Evolutionary conservation across 2,113 vertebrate species (phyloP), one percentile per base, ranked within the genome.

Genomic region (Brachirus orientalis): DNA sequence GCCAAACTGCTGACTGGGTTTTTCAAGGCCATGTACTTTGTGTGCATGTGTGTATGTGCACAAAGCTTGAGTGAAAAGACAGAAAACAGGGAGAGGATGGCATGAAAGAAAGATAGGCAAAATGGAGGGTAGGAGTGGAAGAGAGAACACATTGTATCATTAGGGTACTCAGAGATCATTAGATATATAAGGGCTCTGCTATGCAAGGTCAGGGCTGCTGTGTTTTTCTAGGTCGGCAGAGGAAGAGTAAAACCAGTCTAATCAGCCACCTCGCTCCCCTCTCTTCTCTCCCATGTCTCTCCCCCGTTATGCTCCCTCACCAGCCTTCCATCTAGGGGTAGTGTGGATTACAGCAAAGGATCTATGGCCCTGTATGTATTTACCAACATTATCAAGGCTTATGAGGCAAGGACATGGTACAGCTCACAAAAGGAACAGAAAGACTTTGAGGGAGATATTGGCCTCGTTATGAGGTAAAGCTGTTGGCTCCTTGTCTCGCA

Each of bases 1-100:
- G 86, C 86, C 77, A 90, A 94, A 93, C 80, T 94, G 92, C 93
- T 94, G 92, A 94, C 92, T 90, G 85, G 70, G 85, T 72, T 79
- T 90, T 93, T 92, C 85, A 90, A 88, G 76, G 80, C 83, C 67
- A 83, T 74, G 79, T 83, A 77, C 72, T 85, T 59, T 82, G 63
- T 72, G 77, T 69, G 77, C 68, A n/a, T 72, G 47, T 62, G 63
- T 73, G 69, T 53, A 62, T 56, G 68, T 57, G 69, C 60, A 73
- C 53, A 53, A 28, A 35, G 72, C 48, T 63, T 68, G 79, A 74
- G 82, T 63, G 75, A 71, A 82, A 80, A 72, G 74, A 71, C 67
- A 81, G 69, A 75, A 73, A 80, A 74, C 63, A 63, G 63, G 63
- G 22, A 68, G 75, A 71, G 69, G 70, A 63, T 38, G 44, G 45